Evolutionary conservation across 2,888 invertebrate species (phyloP).

Genomic region (Drosophila borborema): DNA sequence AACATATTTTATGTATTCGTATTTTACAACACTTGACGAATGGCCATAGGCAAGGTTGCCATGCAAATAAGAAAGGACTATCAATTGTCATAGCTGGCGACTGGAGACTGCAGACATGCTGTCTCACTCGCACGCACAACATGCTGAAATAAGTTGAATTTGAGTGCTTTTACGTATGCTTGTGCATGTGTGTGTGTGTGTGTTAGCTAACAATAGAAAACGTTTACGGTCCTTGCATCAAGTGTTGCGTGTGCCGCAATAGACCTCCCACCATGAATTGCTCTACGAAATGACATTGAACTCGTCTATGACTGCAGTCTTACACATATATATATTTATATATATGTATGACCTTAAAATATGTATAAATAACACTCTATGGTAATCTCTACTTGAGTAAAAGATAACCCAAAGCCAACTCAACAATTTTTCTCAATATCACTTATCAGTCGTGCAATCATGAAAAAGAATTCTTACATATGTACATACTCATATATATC

Average conservation of each 20-base stretch:
- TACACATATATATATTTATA: neutral
- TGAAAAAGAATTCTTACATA: neutral
- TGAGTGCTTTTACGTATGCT: neutral
- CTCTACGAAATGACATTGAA: slow-evolving; percentile 50
- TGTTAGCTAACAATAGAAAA: slow-evolving; percentile 42
- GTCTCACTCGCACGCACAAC: neutral
- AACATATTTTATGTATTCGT: slow-evolving; percentile 14
- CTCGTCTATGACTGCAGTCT: slow-evolving; percentile 1
- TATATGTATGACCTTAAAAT: neutral
- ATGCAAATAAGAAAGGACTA: slow-evolving; percentile 1
- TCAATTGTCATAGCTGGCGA: neutral
- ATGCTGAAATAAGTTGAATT: neutral
- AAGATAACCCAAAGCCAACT: neutral
- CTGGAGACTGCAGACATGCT: neutral
- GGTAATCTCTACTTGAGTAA: neutral
- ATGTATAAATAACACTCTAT: neutral
- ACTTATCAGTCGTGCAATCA: neutral
- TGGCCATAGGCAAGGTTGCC: slow-evolving; percentile 65
- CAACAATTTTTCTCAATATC: neutral
- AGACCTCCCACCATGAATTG: slow-evolving; percentile 11
- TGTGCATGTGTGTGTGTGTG: neutral
- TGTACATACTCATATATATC: neutral
- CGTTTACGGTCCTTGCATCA: slow-evolving; percentile 36
- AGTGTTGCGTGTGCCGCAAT: slow-evolving; percentile 6
- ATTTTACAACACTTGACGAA: slow-evolving; percentile 59